Percentiles rank a stretch among this genome's conserved stretches.
Evolutionary conservation across 1,140 invertebrate species (phyloP).

Genomic region (Drosophila orena): DNA sequence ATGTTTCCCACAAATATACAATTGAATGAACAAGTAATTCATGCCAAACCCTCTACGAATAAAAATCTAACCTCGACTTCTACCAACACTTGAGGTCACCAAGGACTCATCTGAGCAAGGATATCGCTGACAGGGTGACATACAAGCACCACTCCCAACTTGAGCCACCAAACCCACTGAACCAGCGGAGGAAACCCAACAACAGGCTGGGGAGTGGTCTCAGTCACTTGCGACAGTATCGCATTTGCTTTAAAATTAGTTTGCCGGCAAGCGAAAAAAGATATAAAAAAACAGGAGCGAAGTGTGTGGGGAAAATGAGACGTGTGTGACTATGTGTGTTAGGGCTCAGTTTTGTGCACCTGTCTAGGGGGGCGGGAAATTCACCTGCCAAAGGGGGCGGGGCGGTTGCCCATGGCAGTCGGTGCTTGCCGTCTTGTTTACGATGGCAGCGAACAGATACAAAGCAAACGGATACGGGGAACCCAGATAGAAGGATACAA

Average conservation of each 20-base stretch:
- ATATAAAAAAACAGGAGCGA: too few relatives aligned
- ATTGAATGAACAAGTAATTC: background rate
- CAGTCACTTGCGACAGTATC: constrained; percentile 46
- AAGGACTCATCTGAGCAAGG: constrained; percentile 7
- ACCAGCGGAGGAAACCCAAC: constrained; percentile 41
- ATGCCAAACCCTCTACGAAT: too few relatives aligned
- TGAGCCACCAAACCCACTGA: constrained; percentile 8
- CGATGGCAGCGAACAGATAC: constrained; percentile 43
- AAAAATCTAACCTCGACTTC: background rate
- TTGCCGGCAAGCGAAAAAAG: constrained; percentile 21
- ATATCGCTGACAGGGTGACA: constrained; percentile 31
- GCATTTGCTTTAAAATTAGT: constrained; percentile 74
- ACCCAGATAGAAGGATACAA: constrained; percentile 18
- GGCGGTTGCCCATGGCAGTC: constrained; percentile 44
- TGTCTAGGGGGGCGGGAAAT: constrained; percentile 26
- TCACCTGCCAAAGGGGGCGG: constrained; percentile 4
- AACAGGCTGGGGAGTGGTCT: constrained; percentile 44
- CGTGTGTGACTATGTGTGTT: constrained; percentile 50
- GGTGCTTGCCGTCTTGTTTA: constrained; percentile 48
- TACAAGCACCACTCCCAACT: constrained; percentile 13
- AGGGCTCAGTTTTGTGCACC: constrained; percentile 48
- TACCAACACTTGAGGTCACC: constrained; percentile 6
- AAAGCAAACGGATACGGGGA: constrained; percentile 21
- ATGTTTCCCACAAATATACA: background rate
- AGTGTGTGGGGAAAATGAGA: constrained; percentile 37